A percentile compares a stretch with the other conserved stretches of the same genome.
phyloP scores from a whole-genome alignment of 2,888 invertebrate species.

The Spicauda simplicius region DNA sequence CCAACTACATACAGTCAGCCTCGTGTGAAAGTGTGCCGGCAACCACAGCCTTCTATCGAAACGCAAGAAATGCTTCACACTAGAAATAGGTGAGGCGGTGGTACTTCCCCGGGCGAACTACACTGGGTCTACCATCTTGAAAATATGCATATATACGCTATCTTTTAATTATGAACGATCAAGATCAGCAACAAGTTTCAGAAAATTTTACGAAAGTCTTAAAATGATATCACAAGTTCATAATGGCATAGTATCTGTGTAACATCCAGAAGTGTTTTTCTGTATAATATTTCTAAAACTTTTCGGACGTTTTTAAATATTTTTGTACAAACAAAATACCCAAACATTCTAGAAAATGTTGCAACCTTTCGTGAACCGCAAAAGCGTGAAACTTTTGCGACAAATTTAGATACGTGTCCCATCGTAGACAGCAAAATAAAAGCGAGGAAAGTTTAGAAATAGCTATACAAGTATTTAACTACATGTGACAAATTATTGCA shows the following conservation, averaged over 20 bases:
- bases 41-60: too few species aligned
- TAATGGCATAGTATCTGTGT: constrained; percentile 2
- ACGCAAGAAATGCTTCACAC: too few species aligned
- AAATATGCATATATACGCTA: too few species aligned
- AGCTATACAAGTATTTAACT: neutral
- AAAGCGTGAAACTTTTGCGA: constrained; percentile 9
- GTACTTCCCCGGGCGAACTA: too few species aligned
- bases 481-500: too few species aligned
- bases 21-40: too few species aligned
- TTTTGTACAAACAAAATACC: constrained; percentile 3
- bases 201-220: neutral
- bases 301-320: neutral
- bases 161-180: too few species aligned
- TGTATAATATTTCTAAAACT: constrained; percentile 11
- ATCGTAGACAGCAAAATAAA: neutral
- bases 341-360: constrained; percentile 12
- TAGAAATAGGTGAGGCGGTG: too few species aligned
- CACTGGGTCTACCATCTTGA: too few species aligned
- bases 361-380: constrained; percentile 3
- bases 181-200: neutral
- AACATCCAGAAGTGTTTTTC: constrained; percentile 5
- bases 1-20: too few species aligned
- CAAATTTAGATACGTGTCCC: neutral
- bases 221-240: neutral
- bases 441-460: neutral